Conservation (phyloP, 2,797 vertebrate species). For the Karalla daura region DNA sequence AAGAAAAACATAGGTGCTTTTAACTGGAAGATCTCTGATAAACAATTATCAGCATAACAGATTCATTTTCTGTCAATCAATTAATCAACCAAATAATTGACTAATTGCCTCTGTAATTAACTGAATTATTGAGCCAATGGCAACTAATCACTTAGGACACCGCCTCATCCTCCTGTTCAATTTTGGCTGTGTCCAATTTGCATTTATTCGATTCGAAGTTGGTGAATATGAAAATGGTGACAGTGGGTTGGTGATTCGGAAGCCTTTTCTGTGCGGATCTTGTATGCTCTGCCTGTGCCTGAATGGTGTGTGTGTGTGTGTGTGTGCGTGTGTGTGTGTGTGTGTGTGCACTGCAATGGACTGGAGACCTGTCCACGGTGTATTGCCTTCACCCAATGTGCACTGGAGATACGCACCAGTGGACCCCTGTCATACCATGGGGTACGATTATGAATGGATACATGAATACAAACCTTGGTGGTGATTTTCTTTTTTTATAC, state of each 20-base stretch:
- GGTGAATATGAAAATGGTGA: too few species aligned
- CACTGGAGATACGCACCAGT: too few species aligned
- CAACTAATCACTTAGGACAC: slow-evolving; percentile 20
- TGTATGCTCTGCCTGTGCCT: too few species aligned
- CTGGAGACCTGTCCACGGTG: too few species aligned
- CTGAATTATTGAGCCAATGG: slow-evolving; percentile 18
- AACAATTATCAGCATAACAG: neutral
- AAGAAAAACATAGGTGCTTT: neutral
- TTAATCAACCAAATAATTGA: slow-evolving; percentile 11
- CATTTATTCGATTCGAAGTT: slow-evolving; percentile 21
- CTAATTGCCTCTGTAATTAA: slow-evolving; percentile 9
- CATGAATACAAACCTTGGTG: slow-evolving; percentile 15
- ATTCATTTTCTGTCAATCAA: neutral
- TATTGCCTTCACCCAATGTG: too few species aligned
- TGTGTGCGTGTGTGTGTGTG: too few species aligned
- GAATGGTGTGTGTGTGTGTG: too few species aligned
- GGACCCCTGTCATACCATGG: too few species aligned
- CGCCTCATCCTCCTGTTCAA: neutral
- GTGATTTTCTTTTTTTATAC: slow-evolving; percentile 32
- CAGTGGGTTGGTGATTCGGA: too few species aligned
- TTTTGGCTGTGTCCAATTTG: slow-evolving; percentile 16
- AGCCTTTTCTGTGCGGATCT: too few species aligned
- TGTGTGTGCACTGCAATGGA: too few species aligned
- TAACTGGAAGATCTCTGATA: neutral
- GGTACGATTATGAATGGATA: too few species aligned